Evolutionary conservation across 2,113 vertebrate species (phyloP).

Genomic region (Gavialis gangeticus): DNA sequence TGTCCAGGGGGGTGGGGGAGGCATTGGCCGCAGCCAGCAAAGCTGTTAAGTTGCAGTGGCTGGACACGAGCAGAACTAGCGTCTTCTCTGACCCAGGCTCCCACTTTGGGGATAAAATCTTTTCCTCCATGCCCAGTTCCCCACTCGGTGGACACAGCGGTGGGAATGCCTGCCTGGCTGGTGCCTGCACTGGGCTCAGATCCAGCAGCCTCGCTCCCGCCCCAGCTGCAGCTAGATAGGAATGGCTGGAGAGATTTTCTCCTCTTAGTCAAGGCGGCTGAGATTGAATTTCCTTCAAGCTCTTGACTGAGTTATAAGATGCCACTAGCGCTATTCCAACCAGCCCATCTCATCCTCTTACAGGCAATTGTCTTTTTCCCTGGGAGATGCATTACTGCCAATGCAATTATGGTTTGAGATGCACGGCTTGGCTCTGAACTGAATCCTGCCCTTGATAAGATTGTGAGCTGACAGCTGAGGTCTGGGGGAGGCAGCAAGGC

Average conservation of each 20-base stretch:
- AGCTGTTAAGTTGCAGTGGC: fast-evolving
- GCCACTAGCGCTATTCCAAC: fast-evolving
- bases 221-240: fast-evolving
- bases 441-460: background rate
- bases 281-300: background rate
- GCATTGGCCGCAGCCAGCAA: background rate
- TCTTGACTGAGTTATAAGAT: background rate
- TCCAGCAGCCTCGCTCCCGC: background rate
- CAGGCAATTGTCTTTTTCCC: background rate
- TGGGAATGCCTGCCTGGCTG: background rate
- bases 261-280: fast-evolving
- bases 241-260: background rate
- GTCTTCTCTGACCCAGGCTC: background rate
- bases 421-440: background rate
- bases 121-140: background rate
- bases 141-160: background rate
- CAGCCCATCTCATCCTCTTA: background rate
- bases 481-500: background rate
- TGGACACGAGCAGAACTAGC: fast-evolving
- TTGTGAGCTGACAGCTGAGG: background rate
- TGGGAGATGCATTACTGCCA: background rate
- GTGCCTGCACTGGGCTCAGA: background rate
- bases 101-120: background rate
- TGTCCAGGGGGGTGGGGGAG: background rate
- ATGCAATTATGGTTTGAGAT: fast-evolving